phyloP scores from a whole-genome alignment of 2,888 invertebrate genomes.

The Cheilosia grossa region DNA sequence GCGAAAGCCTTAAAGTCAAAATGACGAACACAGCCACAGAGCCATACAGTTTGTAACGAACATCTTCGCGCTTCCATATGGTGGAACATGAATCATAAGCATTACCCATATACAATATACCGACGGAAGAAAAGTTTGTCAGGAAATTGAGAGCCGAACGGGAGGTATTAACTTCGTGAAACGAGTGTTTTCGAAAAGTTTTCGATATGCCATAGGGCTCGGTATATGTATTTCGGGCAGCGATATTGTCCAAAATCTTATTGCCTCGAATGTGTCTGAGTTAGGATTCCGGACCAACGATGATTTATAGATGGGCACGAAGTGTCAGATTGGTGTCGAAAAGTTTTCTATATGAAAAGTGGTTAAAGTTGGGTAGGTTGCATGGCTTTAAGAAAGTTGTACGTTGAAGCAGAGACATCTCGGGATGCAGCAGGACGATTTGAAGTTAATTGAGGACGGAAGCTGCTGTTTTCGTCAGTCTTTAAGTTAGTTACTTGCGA shows the following conservation, averaged over 20 bases:
- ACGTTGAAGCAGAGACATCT: not conserved
- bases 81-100: slow-evolving; percentile 16
- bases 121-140: slow-evolving; percentile 32
- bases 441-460: too few relatives aligned
- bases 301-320: slow-evolving; percentile 57
- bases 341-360: slow-evolving; percentile 26
- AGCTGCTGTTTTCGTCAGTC: too few relatives aligned
- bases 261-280: not conserved
- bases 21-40: not conserved
- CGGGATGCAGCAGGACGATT: not conserved
- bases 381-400: not conserved
- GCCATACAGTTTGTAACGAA: not conserved
- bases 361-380: slow-evolving; percentile 15
- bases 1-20: slow-evolving; percentile 11
- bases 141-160: slow-evolving; percentile 20
- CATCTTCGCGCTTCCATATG: not conserved
- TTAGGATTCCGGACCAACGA: not conserved
- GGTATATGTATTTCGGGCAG: not conserved
- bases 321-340: slow-evolving; percentile 50
- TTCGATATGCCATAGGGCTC: slow-evolving; percentile 2
- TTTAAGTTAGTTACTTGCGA: too few relatives aligned
- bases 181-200: slow-evolving; percentile 14
- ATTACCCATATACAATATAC: not conserved
- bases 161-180: slow-evolving; percentile 7
- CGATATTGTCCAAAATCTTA: not conserved